phyloP scores from a whole-genome alignment of 1,140 invertebrate species.

The Pseudachorutes palmiensis region DNA sequence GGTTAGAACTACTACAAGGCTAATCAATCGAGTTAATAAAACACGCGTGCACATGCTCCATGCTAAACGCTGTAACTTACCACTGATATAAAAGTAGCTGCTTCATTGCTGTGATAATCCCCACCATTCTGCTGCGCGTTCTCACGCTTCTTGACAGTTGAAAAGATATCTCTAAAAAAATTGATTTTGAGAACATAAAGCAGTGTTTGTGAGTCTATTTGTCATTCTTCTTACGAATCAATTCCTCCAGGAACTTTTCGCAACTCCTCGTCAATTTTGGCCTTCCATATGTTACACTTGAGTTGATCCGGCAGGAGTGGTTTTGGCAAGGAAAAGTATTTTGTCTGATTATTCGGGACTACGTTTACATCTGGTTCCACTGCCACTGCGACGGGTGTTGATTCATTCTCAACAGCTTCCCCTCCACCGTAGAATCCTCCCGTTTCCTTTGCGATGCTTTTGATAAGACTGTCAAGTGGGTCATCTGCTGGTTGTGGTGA shows the following conservation, averaged over 20 bases:
- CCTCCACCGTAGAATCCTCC: conserved; percentile 19
- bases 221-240: conserved; percentile 3
- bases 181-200: conserved; percentile 9
- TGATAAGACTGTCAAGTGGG: conserved; percentile 54
- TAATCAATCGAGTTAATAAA: not conserved
- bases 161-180: conserved; percentile 33
- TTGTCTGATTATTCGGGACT: conserved; percentile 49
- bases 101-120: conserved; percentile 28
- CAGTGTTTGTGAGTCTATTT: too few relatives aligned
- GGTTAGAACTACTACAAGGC: not conserved
- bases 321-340: conserved; percentile 46
- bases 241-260: conserved; percentile 44
- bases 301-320: conserved; percentile 75
- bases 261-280: conserved; percentile 48
- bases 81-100: conserved; percentile 62
- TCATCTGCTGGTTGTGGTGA: conserved; percentile 43
- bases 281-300: conserved; percentile 92
- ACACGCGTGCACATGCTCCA: not conserved
- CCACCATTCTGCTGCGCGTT: conserved; percentile 29
- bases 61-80: conserved; percentile 49
- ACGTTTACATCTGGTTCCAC: conserved; percentile 35
- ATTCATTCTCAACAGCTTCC: not conserved
- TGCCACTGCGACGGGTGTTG: not conserved
- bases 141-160: conserved; percentile 37
- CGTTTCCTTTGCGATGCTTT: conserved; percentile 53